A percentile compares a stretch with the other conserved stretches of the same genome.
These are phyloP conservation scores for Aurelia aurita complex sp. Pacific DNA, from an alignment of 30 jellyfish, hydroid and myxozoan genomes.

Conservation along the genomic window DNA sequence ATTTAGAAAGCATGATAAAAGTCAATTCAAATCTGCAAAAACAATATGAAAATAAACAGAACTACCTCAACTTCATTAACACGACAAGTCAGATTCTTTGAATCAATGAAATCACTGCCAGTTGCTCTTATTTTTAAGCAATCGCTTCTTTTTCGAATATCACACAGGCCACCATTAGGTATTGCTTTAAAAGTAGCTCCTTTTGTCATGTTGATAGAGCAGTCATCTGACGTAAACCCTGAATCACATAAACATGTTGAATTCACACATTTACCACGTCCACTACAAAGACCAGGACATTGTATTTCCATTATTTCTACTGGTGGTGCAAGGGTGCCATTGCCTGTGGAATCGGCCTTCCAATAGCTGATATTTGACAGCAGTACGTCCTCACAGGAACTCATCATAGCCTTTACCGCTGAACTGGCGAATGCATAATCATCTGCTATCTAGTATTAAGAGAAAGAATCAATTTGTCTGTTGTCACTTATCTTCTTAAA, in stretches of 20 bases:
- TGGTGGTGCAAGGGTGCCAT: slow-evolving; percentile 56
- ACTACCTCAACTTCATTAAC: slow-evolving; percentile 54
- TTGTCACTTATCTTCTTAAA: neutral
- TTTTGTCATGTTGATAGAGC: slow-evolving; percentile 57
- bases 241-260: slow-evolving; percentile 66
- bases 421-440: slow-evolving; percentile 23
- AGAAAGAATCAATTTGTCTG: neutral
- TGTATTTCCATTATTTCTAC: slow-evolving; percentile 40
- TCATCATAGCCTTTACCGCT: slow-evolving; percentile 8
- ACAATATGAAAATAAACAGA: neutral
- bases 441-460: slow-evolving; percentile 13
- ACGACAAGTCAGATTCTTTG: slow-evolving; percentile 43
- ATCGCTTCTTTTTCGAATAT: slow-evolving; percentile 48
- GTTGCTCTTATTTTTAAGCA: slow-evolving; percentile 62
- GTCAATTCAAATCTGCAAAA: neutral
- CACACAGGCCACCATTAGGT: slow-evolving; percentile 67
- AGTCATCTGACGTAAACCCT: slow-evolving; percentile 67
- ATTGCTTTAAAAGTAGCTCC: slow-evolving; percentile 45
- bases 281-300: slow-evolving; percentile 75
- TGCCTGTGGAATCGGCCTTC: slow-evolving; percentile 17
- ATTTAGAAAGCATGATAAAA: neutral
- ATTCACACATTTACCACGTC: slow-evolving; percentile 65
- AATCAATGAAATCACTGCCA: slow-evolving; percentile 17
- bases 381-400: slow-evolving; percentile 40
- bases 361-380: slow-evolving; percentile 22